Evolutionary conservation across 2,113 vertebrate species (phyloP).

Genomic region (Spea bombifrons): DNA sequence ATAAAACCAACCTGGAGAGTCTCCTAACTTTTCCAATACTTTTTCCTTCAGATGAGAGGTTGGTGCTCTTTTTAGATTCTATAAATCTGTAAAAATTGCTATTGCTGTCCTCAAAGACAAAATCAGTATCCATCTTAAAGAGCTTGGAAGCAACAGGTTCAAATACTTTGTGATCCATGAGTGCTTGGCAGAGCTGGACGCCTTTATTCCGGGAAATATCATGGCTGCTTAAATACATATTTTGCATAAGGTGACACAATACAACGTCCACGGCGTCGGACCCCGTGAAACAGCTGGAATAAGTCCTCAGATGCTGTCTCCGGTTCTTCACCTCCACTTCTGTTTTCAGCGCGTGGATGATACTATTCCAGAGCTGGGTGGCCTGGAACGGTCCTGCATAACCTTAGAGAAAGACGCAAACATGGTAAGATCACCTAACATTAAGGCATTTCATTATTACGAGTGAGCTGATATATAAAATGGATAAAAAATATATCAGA

Average conservation of each 20-base stretch:
- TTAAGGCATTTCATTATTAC: too few relatives aligned
- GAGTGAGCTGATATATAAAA: too few relatives aligned
- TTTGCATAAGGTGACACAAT: conserved; percentile 82
- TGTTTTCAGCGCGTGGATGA: conserved; percentile 72
- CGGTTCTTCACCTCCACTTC: conserved; percentile 76
- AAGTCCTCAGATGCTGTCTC: conserved; percentile 66
- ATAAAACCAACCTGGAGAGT: conserved; percentile 58
- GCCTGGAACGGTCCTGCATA: conserved; percentile 73
- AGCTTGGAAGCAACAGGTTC: conserved; percentile 73
- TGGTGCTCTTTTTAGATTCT: conserved; percentile 57
- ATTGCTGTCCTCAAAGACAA: conserved; percentile 74
- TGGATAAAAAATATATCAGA: too few relatives aligned
- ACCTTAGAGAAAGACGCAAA: conserved; percentile 53
- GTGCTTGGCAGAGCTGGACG: conserved; percentile 73
- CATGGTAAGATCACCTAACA: not conserved
- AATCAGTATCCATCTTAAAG: conserved; percentile 72
- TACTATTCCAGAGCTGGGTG: conserved; percentile 78
- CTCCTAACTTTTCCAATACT: conserved; percentile 58
- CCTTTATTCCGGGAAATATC: conserved; percentile 79
- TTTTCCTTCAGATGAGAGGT: conserved; percentile 50
- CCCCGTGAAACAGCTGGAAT: conserved; percentile 74
- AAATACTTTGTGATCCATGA: conserved; percentile 85
- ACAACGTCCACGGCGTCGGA: conserved; percentile 78
- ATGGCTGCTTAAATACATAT: conserved; percentile 70
- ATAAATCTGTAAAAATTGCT: conserved; percentile 77